Base-by-base conservation (phyloP, 1,140 invertebrate species). In the Cydia amplana region DNA sequence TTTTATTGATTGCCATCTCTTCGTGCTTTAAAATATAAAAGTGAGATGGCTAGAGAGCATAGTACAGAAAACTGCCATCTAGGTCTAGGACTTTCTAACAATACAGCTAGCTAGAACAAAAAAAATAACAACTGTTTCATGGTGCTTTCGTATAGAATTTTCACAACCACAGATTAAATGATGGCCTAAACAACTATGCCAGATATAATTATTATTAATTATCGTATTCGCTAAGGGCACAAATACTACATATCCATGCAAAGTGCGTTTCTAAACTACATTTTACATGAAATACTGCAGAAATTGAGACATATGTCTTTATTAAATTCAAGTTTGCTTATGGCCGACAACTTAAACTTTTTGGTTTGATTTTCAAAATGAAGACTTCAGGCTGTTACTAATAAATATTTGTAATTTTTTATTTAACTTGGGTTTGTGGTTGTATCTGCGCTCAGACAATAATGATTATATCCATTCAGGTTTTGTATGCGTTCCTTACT, bases 181-280 rank as follows among this genome's bases (percentile, higher is more conserved):
- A 60, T 60, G 55, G 55, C 55, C 55, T 60, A 60, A 23, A n/a
- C 49, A 60, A 23, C 55, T 60, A 0, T 10, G 55, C 55, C 55
- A 60, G 55, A 60, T 23, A 20, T 23, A 0, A 0, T 60, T 23
- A 20, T 23, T 1, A 0, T 60, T 60, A 23, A 60, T 20, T 60
- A 60, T 18, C n/a, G 4, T 49, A 49, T 51, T n/a, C 0, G 49
- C n/a, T 51, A 51, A 51, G 49, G 49, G n/a, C 49, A 51, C 49
- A 51, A 51, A n/a, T n/a, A 51, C 6, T 18, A 51, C n/a, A 51
- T n/a, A 51, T 51, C 49, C n/a, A 6, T 51, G 3, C 49, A n/a
- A 49, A n/a, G n/a, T n/a, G n/a, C n/a, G n/a, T n/a, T n/a, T n/a
- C n/a, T n/a, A n/a, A n/a, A n/a, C n/a, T n/a, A n/a, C n/a, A n/a